Base-by-base conservation (phyloP, 2,797 vertebrate genomes). In the Fistularia tabacaria region DNA sequence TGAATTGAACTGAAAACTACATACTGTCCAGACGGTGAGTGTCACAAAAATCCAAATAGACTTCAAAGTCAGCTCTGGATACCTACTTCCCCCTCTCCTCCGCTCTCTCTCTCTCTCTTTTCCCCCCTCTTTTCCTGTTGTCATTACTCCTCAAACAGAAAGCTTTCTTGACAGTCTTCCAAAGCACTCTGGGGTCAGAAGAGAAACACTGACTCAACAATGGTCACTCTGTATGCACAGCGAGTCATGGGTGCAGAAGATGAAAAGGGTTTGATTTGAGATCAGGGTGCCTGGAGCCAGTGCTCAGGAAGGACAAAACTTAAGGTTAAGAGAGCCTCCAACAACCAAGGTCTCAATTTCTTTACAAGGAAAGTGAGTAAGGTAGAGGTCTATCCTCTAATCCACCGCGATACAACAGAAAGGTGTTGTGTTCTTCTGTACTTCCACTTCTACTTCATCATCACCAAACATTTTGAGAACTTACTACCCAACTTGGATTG, bases 141-240 rank as follows among this genome's bases (percentile, higher is more conserved):
- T 74, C 54, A 4, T 75, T 69, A 45, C 56, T 77, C 59, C 73
- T 74, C 64, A 67, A 78, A 82, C 66, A 77, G 73, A 84, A 73
- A 84, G 81, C 66, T 69, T 83, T 83, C 73, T 84, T 82, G 83
- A 85, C 57, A 48, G 51, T 76, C 79, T 83, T 85, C 80, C 83
- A 84, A 77, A 74, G 45, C 76, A 76, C 73, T 77, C 60, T 59
- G 62, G 74, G 83, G 83, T 86, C 77, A 72, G 62, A 13, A 59
- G 64, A 61, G 74, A 66, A 62, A 59, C 65, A 69, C 60, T 66
- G 80, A 84, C 76, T 85, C 80, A 85, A 89, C 86, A 86, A 78
- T 79, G 80, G 64, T 69, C 80, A 76, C 84, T 87, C 79, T 86
- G 85, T 85, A 81, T 82, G 82, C 79, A 65, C 7, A 43, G 66